Base-by-base conservation (phyloP, 2,113 vertebrate genomes). In the Archocentrus centrarchus region DNA sequence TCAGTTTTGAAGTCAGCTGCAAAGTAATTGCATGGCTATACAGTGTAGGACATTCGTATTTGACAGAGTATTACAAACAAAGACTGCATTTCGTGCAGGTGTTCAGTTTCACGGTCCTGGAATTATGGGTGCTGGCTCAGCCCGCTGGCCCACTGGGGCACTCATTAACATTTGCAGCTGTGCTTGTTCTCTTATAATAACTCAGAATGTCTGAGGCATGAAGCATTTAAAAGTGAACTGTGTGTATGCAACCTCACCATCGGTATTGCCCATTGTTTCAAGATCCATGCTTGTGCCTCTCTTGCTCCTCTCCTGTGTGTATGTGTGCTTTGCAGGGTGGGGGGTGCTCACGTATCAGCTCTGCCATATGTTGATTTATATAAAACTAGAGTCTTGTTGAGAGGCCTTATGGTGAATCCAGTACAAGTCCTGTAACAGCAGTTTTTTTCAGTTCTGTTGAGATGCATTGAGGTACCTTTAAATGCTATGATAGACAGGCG, bases 311-410 rank as follows among this genome's bases (percentile, higher is more conserved):
- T 57, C 24, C 47, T 59, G 57, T 73, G 15, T 37, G 39, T 37
- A 53, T 79, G 75, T 82, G 62, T 79, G 15, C 30, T 2, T 58
- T 66, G 59, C 58, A 64, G 37, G 62, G 62, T 7, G 47, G 7
- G 37, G 37, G 37, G 8, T 39, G 79, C 64, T 81, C 82, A 75
- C 39, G 78, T 90, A 81, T 86, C 85, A 80, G 79, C 82, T 59
- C 79, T 79, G 77, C 90, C 88, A 91, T 93, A 92, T 91, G 92
- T 62, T 93, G 80, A 59, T 85, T 83, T 81, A 78, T 85, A 61
- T 76, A 68, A 85, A 86, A 85, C 57, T 76, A 81, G 70, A 87
- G 68, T 88, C 86, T 88, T 87, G 90, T 91, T 78, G 82, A 81
- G 90, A 75, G 60, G 80, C 90, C 88, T 86, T 90, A 84, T 90